phyloP scores from a whole-genome alignment of 2,113 vertebrate species.

The Aramus guarauna region DNA sequence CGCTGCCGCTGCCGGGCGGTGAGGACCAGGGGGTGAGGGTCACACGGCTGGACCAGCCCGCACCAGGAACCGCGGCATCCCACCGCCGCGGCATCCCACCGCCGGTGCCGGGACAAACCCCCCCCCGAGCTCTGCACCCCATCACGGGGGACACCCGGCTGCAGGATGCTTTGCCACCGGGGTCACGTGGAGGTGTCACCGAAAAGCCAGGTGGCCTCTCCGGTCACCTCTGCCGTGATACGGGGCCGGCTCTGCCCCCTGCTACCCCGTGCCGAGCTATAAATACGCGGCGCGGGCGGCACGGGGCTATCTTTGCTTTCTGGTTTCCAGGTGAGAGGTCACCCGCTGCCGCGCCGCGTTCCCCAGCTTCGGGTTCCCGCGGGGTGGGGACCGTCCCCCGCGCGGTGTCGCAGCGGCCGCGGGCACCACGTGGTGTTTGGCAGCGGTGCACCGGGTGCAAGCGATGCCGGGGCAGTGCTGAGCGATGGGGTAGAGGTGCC shows the following conservation, averaged over 20 bases:
- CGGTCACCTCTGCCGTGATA: background rate
- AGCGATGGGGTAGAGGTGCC: background rate
- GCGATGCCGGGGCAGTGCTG: accelerated
- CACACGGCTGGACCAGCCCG: accelerated
- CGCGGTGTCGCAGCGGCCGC: accelerated
- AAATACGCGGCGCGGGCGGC: background rate
- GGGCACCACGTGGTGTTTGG: background rate
- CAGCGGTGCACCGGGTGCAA: accelerated
- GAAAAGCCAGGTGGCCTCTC: background rate
- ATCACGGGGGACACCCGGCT: accelerated
- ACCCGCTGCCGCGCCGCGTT: accelerated
- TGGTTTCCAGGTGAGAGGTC: conserved; percentile 60
- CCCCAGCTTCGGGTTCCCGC: accelerated
- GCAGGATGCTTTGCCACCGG: background rate
- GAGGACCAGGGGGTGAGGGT: background rate
- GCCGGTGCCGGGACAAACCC: background rate
- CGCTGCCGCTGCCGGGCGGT: background rate
- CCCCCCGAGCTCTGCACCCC: accelerated
- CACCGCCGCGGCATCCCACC: background rate
- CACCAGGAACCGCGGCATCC: background rate
- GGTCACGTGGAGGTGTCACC: background rate
- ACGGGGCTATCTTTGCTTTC: background rate
- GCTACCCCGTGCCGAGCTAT: background rate
- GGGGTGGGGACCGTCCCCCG: background rate
- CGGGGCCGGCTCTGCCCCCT: background rate